phyloP scores from a whole-genome alignment of 2,888 invertebrate species.

The Suillia variegata region DNA sequence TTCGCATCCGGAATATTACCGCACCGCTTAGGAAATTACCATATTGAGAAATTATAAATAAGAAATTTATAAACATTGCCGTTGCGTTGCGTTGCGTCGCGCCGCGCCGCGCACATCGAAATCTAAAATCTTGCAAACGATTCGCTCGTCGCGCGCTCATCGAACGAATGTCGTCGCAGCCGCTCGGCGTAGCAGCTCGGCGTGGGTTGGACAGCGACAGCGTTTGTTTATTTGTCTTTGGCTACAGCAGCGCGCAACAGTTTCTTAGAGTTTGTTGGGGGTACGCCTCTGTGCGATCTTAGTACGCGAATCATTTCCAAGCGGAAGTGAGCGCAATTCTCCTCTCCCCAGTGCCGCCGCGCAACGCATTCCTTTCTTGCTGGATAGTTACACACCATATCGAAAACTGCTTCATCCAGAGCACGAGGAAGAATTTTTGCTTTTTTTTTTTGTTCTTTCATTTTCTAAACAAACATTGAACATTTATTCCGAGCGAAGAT shows the following conservation, averaged over 20 bases:
- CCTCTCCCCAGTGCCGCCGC: background rate
- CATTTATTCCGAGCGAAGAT: no score
- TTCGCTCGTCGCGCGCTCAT: background rate
- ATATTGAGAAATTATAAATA: constrained; percentile 53
- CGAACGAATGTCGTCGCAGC: background rate
- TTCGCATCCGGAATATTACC: constrained; percentile 48
- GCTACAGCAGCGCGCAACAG: no score
- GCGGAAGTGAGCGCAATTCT: constrained; percentile 23
- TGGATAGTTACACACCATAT: no score
- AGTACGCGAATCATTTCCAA: constrained; percentile 15
- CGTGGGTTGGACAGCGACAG: constrained; percentile 20
- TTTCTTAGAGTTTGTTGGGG: no score
- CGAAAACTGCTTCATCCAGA: no score
- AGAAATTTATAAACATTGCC: constrained; percentile 14
- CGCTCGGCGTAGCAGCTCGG: background rate
- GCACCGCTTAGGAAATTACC: constrained; percentile 46
- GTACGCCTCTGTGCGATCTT: constrained; percentile 2
- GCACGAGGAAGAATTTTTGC: no score
- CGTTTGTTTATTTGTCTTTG: constrained; percentile 33
- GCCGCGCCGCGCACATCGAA: background rate
- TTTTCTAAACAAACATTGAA: no score
- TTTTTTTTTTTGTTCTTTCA: no score
- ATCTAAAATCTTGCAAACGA: background rate
- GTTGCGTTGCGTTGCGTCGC: no score
- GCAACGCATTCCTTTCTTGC: no score